Evolutionary conservation across 2,797 vertebrate species (phyloP), one percentile per base, ranked within the genome.

Genomic region (Sebastes diploproa): DNA sequence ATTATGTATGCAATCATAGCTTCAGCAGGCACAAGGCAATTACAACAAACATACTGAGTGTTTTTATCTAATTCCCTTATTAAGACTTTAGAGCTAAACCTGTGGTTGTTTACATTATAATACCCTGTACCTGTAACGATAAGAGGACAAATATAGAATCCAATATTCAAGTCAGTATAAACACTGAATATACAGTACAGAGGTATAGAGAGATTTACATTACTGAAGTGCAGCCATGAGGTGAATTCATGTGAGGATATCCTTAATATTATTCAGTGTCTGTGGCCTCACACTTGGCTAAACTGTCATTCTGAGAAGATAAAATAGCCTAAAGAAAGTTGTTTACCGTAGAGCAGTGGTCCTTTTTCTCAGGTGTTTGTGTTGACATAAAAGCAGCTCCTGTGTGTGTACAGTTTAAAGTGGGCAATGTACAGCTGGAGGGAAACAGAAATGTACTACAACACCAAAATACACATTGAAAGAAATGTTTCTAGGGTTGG

Each of bases 1-100:
- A 84, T 88, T 92, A 83, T 85, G 90, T 76, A 80, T 81, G 91
- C 89, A 94, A 94, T 94, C 90, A 91, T 86, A 85, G 91, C 90
- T 85, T 86, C 91, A 80, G 88, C 88, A 82, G 91, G 81, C 88
- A 52, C 89, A 83, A 84, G 68, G 91, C 91, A 94, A 94, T 95
- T 93, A 94, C 87, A 74, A 71, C 86, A 76, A 87, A 86, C 84
- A 90, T 54, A 83, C 68, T 58, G 77, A 78, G 59, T 73, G 72
- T 77, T 90, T 91, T 55, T 83, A 81, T 89, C 82, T 80, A 88
- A 90, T 91, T 92, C 78, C 82, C 88, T 84, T 85, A 89, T 92
- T 91, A 88, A 83, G 84, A 81, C 72, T 84, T 74, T 32, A 46
- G 30, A 78, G 72, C 69, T 71, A 71, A 89, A 90, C 62, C 77